Evolutionary conservation across 2,888 invertebrate species (phyloP).

Genomic region (Saturnia pavonia): DNA sequence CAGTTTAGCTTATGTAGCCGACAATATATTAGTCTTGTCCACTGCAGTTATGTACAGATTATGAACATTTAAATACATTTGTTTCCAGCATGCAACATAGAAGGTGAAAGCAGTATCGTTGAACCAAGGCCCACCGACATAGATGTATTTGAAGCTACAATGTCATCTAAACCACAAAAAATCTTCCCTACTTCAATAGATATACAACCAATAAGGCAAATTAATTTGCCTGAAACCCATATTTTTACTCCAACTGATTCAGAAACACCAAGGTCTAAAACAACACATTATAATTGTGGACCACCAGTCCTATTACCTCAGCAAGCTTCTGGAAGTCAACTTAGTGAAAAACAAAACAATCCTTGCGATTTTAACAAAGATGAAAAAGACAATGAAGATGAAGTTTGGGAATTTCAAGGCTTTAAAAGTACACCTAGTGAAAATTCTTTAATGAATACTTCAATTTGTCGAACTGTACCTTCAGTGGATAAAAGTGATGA

Average conservation of each 20-base stretch:
- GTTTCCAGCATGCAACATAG: conserved; percentile 68
- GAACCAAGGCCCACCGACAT: conserved; percentile 56
- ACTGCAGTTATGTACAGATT: conserved; percentile 13
- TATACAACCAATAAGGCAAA: conserved; percentile 72
- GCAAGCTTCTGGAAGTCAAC: conserved; percentile 36
- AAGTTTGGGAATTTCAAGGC: conserved; percentile 75
- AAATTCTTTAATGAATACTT: neutral
- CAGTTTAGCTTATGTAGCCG: neutral
- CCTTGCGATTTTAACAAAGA: conserved; percentile 28
- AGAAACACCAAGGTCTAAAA: conserved; percentile 76
- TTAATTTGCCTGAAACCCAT: conserved; percentile 76
- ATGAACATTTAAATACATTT: conserved; percentile 21
- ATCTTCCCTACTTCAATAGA: conserved; percentile 65
- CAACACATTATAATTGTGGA: conserved; percentile 68
- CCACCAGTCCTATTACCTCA: conserved; percentile 59
- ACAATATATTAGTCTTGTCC: neutral
- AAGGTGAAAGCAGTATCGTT: conserved; percentile 47
- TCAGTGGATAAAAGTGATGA: conserved; percentile 12
- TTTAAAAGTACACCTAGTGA: conserved; percentile 51
- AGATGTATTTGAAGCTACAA: conserved; percentile 59
- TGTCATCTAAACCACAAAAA: conserved; percentile 58
- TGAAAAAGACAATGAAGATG: conserved; percentile 47
- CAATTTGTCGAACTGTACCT: neutral
- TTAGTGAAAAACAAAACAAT: conserved; percentile 32
- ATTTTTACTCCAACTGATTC: conserved; percentile 79